Evolutionary conservation across 2,888 invertebrate genomes (phyloP), one percentile per base, ranked within the genome.

Genomic region (Andrena trimmerana): DNA sequence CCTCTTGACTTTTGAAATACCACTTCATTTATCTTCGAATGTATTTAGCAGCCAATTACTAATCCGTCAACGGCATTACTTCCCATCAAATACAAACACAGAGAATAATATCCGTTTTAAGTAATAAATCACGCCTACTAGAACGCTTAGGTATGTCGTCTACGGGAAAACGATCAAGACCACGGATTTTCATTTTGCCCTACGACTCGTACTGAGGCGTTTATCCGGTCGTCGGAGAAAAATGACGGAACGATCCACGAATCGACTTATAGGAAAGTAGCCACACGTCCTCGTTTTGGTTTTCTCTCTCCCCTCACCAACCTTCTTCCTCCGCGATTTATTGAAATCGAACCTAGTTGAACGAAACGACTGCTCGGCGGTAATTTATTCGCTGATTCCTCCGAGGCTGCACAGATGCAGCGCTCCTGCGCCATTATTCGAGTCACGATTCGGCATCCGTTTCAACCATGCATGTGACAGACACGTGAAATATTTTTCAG

Each of bases 361-460:
- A 62, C 66, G 66, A 29, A 59, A 63, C 59, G 42, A 73, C 33
- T 42, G 42, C 16, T 52, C 50, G 0, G 33, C 20, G 24, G 72
- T 52, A 29, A 66, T 78, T 70, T 50, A 60, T 74, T 74, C 24
- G 36, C 60, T 10, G 27, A n/a, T 42, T 57, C 36, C 16, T 16
- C 42, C 20, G 36, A 13, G 24, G 68, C 20, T 80, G 54, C 54
- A 24, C 29, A 24, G 69, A 36, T 29, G 48, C 74, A 31, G 33
- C 62, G 50, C 59, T 71, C 20, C 54, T 36, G 54, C 57, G 59
- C 8, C 57, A 52, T 75, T 77, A 87, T 85, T 87, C 85, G 33
- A 81, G 87, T 87, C 86, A 87, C 86, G 87, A 83, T 76, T 42
- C 66, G 65, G 52, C 29, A 48, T 77, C 54, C 69, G 70, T 83